Base-by-base conservation (phyloP, 2,113 vertebrate species). In the Trachemys scripta region DNA sequence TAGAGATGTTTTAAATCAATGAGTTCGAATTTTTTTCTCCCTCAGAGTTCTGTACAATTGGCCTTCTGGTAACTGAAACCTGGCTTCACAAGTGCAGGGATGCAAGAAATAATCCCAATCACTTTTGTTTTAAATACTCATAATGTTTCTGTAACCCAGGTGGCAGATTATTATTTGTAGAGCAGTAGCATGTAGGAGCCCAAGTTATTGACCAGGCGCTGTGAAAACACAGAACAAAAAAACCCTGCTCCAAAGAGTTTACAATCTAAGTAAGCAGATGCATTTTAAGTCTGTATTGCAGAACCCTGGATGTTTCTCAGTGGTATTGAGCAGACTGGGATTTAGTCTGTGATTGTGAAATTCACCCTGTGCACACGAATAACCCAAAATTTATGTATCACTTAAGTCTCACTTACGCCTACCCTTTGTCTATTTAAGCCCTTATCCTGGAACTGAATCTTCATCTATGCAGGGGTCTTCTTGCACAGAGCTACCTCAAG, bases 181-280 rank as follows among this genome's bases (percentile, higher is more conserved):
- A 88, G 83, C 45, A 20, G 29, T 13, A 1, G 1, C 47, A 10
- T 78, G 11, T 72, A 11, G 5, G 79, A 1, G 25, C 27, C 38
- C 14, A 35, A 11, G 85, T 0, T 49, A 6, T 7, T 59, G 45
- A 19, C 10, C n/a, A 78, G 69, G 1, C 47, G 24, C 6, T 54
- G 3, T 72, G 20, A 29, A 53, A 88, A 89, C 50, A 0, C 19
- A 84, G 3, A 24, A 85, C 84, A 93, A 9, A 13, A 6, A 59
- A 3, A 3, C 57, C 49, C 10, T 54, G 13, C 29, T 82, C 4
- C 24, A 83, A 65, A 83, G 79, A 24, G 3, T 20, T 47, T 20
- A 62, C 49, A 4, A 20, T 27, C 22, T 57, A 27, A 57, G 31
- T 7, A 56, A 29, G 8, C 0, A 0, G 1, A 5, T 72, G 80